These are phyloP conservation scores for Ctenomys sociabilis DNA, from an alignment of 2,113 vertebrate species.

Conservation along the genomic window DNA sequence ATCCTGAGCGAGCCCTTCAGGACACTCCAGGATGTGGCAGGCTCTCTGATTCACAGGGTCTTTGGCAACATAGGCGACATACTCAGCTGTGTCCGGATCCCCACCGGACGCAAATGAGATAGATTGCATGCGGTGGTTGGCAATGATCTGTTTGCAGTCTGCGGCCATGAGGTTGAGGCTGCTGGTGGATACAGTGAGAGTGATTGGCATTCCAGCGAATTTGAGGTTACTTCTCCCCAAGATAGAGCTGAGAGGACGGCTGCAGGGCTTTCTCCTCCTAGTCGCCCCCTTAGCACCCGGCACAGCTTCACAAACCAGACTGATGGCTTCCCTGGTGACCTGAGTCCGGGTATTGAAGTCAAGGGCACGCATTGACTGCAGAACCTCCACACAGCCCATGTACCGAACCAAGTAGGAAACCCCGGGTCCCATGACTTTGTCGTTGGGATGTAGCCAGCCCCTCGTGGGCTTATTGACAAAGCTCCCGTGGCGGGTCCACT, in stretches of 20 bases:
- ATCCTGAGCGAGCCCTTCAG: slow-evolving; percentile 96
- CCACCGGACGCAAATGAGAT: slow-evolving; percentile 97
- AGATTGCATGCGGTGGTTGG: slow-evolving; percentile 98
- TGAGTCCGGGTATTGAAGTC: slow-evolving; percentile 99
- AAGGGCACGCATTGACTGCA: slow-evolving; percentile 97
- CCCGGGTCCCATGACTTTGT: slow-evolving; percentile 94
- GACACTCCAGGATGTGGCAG: slow-evolving; percentile 98
- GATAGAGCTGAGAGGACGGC: slow-evolving; percentile 94
- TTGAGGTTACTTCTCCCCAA: slow-evolving; percentile 98
- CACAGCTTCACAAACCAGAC: slow-evolving; percentile 97
- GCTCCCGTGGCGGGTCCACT: slow-evolving; percentile 99
- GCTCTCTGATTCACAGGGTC: slow-evolving; percentile 99
- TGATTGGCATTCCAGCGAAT: slow-evolving; percentile 98
- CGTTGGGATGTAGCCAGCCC: slow-evolving; percentile 97
- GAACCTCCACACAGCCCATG: slow-evolving; percentile 98
- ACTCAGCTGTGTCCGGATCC: slow-evolving; percentile 92
- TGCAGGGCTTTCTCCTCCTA: slow-evolving; percentile 95
- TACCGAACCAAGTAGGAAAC: slow-evolving; percentile 94
- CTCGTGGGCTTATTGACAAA: slow-evolving; percentile 98
- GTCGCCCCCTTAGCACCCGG: slow-evolving; percentile 96
- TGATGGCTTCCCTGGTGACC: slow-evolving; percentile 99
- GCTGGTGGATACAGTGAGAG: slow-evolving; percentile 98
- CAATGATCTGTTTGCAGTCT: slow-evolving; percentile 99
- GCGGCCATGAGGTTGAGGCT: slow-evolving; percentile 98
- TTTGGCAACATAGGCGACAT: slow-evolving; percentile 96